Conservation (phyloP, 2,797 vertebrate species). For the Rallus crepitans region DNA sequence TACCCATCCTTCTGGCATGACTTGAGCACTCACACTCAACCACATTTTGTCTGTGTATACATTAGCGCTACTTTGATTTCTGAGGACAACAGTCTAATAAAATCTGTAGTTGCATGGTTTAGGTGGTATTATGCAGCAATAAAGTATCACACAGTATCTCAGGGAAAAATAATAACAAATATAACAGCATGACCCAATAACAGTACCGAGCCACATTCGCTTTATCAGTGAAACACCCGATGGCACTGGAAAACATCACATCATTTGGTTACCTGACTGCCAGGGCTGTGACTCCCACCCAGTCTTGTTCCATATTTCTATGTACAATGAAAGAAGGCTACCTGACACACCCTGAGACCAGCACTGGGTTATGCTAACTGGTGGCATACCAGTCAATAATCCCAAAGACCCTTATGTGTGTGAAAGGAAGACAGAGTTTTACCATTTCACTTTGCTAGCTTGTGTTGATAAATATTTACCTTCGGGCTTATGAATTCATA, state of each 20-base stretch:
- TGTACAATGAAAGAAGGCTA: neutral
- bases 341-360: neutral
- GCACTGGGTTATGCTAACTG: neutral
- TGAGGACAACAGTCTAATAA: neutral
- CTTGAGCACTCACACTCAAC: neutral
- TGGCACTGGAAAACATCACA: neutral
- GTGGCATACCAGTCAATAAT: neutral
- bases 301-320: neutral
- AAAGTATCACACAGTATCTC: constrained; percentile 26
- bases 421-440: neutral
- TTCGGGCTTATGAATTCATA: neutral
- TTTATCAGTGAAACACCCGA: neutral
- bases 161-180: constrained; percentile 28
- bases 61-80: neutral
- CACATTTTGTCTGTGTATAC: neutral
- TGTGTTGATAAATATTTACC: neutral
- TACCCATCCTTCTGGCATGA: neutral
- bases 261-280: neutral
- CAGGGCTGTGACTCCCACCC: neutral
- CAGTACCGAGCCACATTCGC: constrained; percentile 16
- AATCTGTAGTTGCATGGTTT: neutral
- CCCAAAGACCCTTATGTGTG: neutral
- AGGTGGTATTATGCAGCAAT: neutral
- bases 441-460: neutral
- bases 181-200: neutral